Percentiles rank a stretch among this genome's conserved stretches.
Evolutionary conservation across 2,888 invertebrate species (phyloP).

Genomic region (Lasioglossum lativentre): DNA sequence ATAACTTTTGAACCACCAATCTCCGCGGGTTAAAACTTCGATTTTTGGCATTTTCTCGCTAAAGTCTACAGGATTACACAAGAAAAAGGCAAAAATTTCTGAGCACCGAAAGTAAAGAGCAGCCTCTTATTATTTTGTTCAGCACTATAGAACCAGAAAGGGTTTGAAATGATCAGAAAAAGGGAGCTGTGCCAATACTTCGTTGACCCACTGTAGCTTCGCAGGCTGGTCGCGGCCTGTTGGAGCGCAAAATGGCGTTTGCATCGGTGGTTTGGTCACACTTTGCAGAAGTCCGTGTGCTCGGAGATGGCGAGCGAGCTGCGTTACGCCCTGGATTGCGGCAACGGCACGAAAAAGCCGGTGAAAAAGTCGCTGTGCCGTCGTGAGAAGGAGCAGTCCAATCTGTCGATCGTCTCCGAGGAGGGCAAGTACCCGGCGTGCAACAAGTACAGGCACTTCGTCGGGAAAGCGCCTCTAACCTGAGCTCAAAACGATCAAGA

Average conservation of each 20-base stretch:
- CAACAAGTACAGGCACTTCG: constrained; percentile 78
- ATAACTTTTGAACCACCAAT: too few relatives aligned
- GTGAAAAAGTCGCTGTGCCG: constrained; percentile 68
- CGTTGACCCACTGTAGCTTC: neutral
- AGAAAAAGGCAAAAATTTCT: too few relatives aligned
- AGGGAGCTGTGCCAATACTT: neutral
- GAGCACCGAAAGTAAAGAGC: too few relatives aligned
- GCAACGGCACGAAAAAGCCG: constrained; percentile 77
- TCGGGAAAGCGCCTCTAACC: constrained; percentile 78
- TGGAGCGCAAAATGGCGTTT: neutral
- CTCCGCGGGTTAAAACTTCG: too few relatives aligned
- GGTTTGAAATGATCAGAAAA: too few relatives aligned
- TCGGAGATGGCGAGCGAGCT: constrained; percentile 91
- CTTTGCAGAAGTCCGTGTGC: constrained; percentile 88
- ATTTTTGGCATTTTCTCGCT: too few relatives aligned
- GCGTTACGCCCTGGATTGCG: constrained; percentile 89
- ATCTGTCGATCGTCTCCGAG: constrained; percentile 76
- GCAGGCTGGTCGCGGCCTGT: neutral
- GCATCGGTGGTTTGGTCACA: constrained; percentile 50
- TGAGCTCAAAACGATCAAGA: constrained; percentile 51
- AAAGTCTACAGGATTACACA: too few relatives aligned
- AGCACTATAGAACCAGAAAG: too few relatives aligned
- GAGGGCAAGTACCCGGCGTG: constrained; percentile 70
- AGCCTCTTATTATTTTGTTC: too few relatives aligned
- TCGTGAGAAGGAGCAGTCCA: constrained; percentile 70